phyloP scores from a whole-genome alignment of 2,113 vertebrate species.

The Gavia stellata region DNA sequence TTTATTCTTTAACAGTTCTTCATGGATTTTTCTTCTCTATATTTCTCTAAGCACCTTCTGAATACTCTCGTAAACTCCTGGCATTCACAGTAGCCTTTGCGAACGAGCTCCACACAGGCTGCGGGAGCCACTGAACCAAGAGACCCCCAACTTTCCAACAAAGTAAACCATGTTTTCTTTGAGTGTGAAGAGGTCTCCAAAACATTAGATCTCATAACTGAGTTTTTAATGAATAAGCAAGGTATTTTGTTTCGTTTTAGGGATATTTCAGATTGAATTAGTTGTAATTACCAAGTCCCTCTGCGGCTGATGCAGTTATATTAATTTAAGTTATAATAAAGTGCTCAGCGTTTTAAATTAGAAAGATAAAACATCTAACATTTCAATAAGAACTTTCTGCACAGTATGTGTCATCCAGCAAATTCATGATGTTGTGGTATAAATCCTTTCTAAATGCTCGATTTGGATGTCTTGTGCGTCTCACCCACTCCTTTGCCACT shows the following conservation, averaged over 20 bases:
- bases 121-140: fast-evolving
- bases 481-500: background rate
- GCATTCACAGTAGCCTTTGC: background rate
- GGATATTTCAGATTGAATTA: background rate
- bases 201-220: background rate
- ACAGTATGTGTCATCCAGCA: background rate
- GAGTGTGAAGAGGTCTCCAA: background rate
- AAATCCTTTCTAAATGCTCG: background rate
- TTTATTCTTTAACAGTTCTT: background rate
- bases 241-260: background rate
- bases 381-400: background rate
- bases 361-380: background rate
- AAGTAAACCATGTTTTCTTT: background rate
- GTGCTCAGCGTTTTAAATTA: background rate
- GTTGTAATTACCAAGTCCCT: background rate
- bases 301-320: background rate
- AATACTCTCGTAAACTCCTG: background rate
- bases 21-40: background rate
- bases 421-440: background rate
- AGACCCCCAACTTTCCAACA: background rate
- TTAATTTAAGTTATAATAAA: background rate
- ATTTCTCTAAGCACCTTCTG: background rate
- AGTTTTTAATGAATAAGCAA: background rate
- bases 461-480: background rate
- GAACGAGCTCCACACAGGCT: background rate